Base-by-base conservation (phyloP, 2,113 vertebrate species). In the Dicrurus megarhynchus region DNA sequence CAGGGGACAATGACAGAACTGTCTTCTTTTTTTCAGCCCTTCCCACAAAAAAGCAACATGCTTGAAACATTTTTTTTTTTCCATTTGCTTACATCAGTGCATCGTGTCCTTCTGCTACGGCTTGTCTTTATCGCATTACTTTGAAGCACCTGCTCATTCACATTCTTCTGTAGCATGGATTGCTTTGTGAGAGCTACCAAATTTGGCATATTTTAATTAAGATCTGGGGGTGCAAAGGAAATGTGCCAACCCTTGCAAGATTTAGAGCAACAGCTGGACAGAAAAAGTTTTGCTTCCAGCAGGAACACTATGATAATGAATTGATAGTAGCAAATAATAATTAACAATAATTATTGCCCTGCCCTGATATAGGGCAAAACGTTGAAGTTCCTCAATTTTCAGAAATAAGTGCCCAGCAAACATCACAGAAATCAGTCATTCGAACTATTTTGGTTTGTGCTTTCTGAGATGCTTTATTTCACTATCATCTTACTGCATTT, bases 1-100 rank as follows among this genome's bases (percentile, higher is more conserved):
- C 97, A 97, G 98, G 98, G 98, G 97, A 97, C 97, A 98, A 98
- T 98, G 97, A 98, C 98, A 98, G 98, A 98, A 98, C 97, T 98
- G 98, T 97, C 96, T 96, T 98, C 86, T 96, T 97, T 96, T 97
- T 97, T 97, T 96, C 96, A 97, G 90, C 95, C 97, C 96, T 98
- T 96, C 39, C 59, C 95, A 95, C 94, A 96, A 94, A 96, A 96
- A 93, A 95, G 89, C 79, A 90, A 94, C 94, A 74, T 95, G 97
- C 73, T 76, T 84, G 52, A 89, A 95, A 70, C 70, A 49, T 85
- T 68, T 80, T 85, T 57, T 46, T 12, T 59, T 49, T 17, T 0
- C 47, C 60, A 35, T 94, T 93, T 77, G 53, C 85, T 96, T 60
- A 14, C 69, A 81, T 65, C 84, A 95, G 89, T 96, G 93, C 94